A percentile compares a stretch with the other conserved stretches of the same genome.
phyloP scores from a whole-genome alignment of 1,140 invertebrate genomes.

The Drosophila oshimai region DNA sequence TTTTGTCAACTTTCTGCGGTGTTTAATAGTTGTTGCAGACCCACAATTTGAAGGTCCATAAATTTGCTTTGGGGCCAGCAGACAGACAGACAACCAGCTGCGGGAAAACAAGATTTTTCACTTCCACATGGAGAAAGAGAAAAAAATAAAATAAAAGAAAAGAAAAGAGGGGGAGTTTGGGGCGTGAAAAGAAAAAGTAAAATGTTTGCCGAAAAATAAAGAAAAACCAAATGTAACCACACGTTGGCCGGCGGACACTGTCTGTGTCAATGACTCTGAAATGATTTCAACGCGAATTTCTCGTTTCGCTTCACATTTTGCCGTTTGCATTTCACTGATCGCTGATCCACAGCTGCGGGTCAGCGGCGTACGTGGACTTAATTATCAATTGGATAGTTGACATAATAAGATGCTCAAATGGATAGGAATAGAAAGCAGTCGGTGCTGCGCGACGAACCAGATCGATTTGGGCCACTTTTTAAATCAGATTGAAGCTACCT shows the following conservation, averaged over 20 bases:
- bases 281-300: conserved; percentile 73
- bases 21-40: conserved; percentile 20
- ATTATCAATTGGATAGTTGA: conserved; percentile 79
- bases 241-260: conserved; percentile 32
- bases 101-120: conserved; percentile 65
- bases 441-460: background rate
- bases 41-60: conserved; percentile 43
- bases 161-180: conserved; percentile 23
- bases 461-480: conserved; percentile 25
- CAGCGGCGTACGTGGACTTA: conserved; percentile 71
- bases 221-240: conserved; percentile 38
- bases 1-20: conserved; percentile 65
- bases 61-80: conserved; percentile 23
- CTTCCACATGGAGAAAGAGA: conserved; percentile 7
- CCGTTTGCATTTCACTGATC: conserved; percentile 46
- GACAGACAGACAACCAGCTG: conserved; percentile 24
- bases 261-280: conserved; percentile 77
- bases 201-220: conserved; percentile 65
- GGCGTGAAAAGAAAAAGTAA: conserved; percentile 72
- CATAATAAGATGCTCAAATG: conserved; percentile 62
- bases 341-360: conserved; percentile 49
- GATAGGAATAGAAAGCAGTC: conserved; percentile 53
- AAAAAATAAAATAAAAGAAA: background rate
- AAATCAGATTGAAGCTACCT: background rate
- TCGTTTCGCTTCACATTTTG: conserved; percentile 50